A percentile compares a stretch with the other conserved stretches of the same genome.
These are phyloP conservation scores for Agrilus planipennis DNA, from an alignment of 1,140 invertebrate genomes.

Conservation along the genomic window DNA sequence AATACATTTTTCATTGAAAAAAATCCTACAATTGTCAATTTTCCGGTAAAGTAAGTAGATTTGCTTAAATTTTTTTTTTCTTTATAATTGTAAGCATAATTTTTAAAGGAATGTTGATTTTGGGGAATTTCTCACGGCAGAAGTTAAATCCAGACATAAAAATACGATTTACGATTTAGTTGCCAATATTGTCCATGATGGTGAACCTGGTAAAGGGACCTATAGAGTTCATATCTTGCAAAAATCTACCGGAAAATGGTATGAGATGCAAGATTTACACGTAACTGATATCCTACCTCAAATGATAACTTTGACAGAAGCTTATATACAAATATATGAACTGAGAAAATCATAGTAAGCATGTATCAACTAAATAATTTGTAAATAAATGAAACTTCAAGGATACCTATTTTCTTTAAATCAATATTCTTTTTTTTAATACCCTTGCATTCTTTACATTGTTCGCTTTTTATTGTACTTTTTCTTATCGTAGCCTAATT, in stretches of 20 bases:
- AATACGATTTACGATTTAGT: slow-evolving; percentile 89
- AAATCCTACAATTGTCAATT: slow-evolving; percentile 99
- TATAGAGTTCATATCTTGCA: slow-evolving; percentile 95
- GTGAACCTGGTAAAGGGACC: slow-evolving; percentile 84
- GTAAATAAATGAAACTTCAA: too few species aligned
- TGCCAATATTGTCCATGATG: slow-evolving; percentile 97
- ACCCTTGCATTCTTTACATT: too few species aligned
- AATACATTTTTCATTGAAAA: slow-evolving; percentile 99
- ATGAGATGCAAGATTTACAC: slow-evolving; percentile 98
- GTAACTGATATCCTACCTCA: slow-evolving; percentile 96
- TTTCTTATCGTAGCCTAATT: too few species aligned
- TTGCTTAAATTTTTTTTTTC: slow-evolving; percentile 10
- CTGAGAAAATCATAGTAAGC: slow-evolving; percentile 28
- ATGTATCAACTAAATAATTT: background rate
- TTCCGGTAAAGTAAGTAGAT: slow-evolving; percentile 95
- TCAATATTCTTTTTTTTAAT: too few species aligned
- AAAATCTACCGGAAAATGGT: slow-evolving; percentile 76
- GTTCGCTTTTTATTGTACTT: too few species aligned
- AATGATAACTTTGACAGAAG: slow-evolving; percentile 98
- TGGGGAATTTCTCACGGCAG: slow-evolving; percentile 84
- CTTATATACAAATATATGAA: slow-evolving; percentile 87
- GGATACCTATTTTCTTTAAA: too few species aligned
- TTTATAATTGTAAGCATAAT: slow-evolving; percentile 13
- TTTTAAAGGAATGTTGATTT: slow-evolving; percentile 86
- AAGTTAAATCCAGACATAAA: slow-evolving; percentile 66